Conservation (phyloP, 1,140 invertebrate species). For the Pentalonia nigronervosa region DNA sequence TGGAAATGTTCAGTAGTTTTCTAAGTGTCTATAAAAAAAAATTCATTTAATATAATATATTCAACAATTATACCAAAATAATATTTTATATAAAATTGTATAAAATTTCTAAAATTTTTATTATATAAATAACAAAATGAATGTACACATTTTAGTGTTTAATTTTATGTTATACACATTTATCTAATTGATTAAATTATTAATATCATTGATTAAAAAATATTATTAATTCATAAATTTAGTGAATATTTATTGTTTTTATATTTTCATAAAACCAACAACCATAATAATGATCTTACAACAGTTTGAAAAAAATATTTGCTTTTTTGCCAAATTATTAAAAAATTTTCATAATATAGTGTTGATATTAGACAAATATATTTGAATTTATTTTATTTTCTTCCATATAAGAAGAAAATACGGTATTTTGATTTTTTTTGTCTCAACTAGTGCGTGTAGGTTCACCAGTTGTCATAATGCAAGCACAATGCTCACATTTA, state of each 20-base stretch:
- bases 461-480: too few relatives aligned
- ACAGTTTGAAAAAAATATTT: background rate
- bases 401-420: background rate
- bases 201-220: too few relatives aligned
- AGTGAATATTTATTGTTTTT: background rate
- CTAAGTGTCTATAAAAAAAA: conserved; percentile 39
- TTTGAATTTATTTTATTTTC: too few relatives aligned
- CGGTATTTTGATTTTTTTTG: too few relatives aligned
- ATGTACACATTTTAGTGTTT: background rate
- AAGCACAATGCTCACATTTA: too few relatives aligned
- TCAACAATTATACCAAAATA: background rate
- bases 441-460: too few relatives aligned
- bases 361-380: background rate
- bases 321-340: background rate
- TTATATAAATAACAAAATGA: background rate
- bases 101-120: background rate
- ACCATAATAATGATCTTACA: background rate
- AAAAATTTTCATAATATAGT: background rate
- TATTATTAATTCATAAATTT: background rate
- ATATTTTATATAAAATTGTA: background rate
- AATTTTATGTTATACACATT: background rate
- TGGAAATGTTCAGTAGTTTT: conserved; percentile 49
- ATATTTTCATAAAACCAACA: background rate
- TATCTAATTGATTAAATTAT: background rate
- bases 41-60: background rate